Evolutionary conservation across 2,113 vertebrate species (phyloP).

Genomic region (Tympanuchus pallidicinctus): DNA sequence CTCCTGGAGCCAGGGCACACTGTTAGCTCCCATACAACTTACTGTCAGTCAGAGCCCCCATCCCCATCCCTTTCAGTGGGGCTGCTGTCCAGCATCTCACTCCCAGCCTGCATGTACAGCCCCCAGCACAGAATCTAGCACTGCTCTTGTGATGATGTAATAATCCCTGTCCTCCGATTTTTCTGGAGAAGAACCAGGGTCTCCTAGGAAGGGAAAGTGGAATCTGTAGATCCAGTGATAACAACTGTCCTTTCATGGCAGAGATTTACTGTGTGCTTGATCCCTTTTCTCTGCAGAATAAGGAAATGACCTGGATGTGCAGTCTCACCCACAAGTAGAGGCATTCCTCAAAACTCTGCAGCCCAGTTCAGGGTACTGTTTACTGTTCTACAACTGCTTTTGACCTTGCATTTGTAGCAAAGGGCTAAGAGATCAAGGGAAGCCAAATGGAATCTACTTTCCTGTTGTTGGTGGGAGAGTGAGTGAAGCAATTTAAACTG

Average conservation of each 20-base stretch:
- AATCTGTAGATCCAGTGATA: background rate
- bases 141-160: background rate
- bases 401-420: background rate
- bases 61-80: background rate
- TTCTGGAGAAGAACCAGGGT: background rate
- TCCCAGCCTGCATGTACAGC: background rate
- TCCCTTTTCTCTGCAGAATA: background rate
- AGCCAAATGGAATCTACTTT: background rate
- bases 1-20: background rate
- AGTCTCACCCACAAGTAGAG: background rate
- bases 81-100: background rate
- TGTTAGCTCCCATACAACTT: background rate
- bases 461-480: background rate
- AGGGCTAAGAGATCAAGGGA: background rate
- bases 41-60: background rate
- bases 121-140: background rate
- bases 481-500: conserved; percentile 2
- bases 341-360: background rate
- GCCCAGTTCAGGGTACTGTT: background rate
- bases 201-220: background rate
- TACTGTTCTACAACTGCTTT: background rate
- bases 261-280: background rate
- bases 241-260: background rate
- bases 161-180: background rate
- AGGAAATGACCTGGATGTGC: background rate